Evolutionary conservation across 2,888 invertebrate genomes (phyloP), one percentile per base, ranked within the genome.

Genomic region (Acleris laterana): DNA sequence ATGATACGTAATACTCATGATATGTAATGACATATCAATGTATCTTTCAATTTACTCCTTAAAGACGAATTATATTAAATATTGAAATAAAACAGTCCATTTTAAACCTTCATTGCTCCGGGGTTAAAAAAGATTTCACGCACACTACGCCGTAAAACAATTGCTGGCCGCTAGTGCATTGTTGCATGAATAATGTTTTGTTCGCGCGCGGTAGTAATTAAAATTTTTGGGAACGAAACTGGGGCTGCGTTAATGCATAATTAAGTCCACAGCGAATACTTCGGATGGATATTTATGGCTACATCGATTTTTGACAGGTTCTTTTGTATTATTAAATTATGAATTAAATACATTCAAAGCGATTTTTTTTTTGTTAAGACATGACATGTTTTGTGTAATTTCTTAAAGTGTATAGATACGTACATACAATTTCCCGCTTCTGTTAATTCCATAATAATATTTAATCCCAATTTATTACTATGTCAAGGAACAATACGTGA

Each of bases 151-250:
- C 28, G 58, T 57, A 61, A 63, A 61, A 68, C 69, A 71, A 71
- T 71, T 61, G 67, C 59, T 55, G 42, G 69, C 60, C 32, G 52
- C 46, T 63, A 63, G 68, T 65, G 67, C 68, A 68, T 68, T 68
- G 69, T 69, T 72, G 70, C 69, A 72, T 73, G 72, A 74, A 73
- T 70, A 69, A 75, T 70, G 72, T 70, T 72, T 72, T 69, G 71
- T 73, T 65, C 70, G 51, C 64, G 63, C 70, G 63, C 69, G 62
- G 63, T 68, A 69, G 71, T 76, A 75, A 76, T 76, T 73, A 76
- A 74, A 73, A 70, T 71, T 70, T 75, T 70, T 70, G 71, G 66
- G 68, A 71, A 69, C 69, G 58, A 61, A 56, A 61, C 49, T 63
- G 56, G 38, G 42, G 46, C 58, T 20, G 53, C 53, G 19, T 59